Evolutionary conservation across 2,113 vertebrate genomes (phyloP), one percentile per base, ranked within the genome.

Genomic region (Lontra canadensis): DNA sequence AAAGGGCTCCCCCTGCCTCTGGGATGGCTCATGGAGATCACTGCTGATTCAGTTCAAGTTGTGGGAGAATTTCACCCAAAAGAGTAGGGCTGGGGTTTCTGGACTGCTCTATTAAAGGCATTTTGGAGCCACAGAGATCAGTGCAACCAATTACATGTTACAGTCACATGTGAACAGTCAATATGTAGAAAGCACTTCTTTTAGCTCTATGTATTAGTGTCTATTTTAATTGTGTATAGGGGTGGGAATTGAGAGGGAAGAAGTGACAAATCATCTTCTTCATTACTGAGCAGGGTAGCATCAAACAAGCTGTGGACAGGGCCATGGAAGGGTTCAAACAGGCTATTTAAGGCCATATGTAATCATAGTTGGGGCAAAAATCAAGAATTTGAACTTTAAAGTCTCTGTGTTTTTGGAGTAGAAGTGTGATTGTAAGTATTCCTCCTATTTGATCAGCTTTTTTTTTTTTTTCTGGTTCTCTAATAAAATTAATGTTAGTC

Each of bases 1-100:
- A 89, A 84, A 93, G 90, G 90, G 88, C 88, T 86, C 93, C 95
- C 95, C 93, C 81, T 96, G 95, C 81, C 88, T 98, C 96, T 49
- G 21, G 73, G 29, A 94, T 34, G 55, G 79, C 44, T 93, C 39
- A 69, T 59, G 36, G 74, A 74, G 81, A 76, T 65, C 65, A 44
- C 7, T 84, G 47, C 63, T 73, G 23, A 89, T 61, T 89, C 10
- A 11, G 18, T 92, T 76, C 18, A 52, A 4, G 10, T 78, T 91
- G 59, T 49, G 36, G 79, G 29, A 4, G 36, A 49, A 88, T 82
- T 95, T 88, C 34, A 42, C n/a, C 80, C n/a, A 83, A 76, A 86
- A 57, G 1, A 59, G 4, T 4, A 59, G 2, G 13, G 3, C 9
- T 87, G 49, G 39, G n/a, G 11, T 18, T 84, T 65, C 26, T 34